A percentile compares a stretch with the other conserved stretches of the same genome.
Evolutionary conservation across 2,113 vertebrate species (phyloP).

Genomic region (Salvator merianae): DNA sequence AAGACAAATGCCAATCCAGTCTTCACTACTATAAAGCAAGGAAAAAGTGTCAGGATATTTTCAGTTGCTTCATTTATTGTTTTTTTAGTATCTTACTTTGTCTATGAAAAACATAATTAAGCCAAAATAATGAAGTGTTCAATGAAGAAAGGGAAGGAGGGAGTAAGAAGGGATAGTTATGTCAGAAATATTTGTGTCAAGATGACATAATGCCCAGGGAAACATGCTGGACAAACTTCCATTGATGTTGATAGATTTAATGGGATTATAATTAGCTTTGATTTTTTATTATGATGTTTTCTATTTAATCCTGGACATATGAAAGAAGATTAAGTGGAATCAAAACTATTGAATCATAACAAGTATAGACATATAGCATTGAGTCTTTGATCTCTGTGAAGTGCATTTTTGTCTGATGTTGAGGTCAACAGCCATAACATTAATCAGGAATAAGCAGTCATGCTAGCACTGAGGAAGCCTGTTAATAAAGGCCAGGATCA

Average conservation of each 20-base stretch:
- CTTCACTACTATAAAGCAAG: background rate
- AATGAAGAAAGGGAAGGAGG: background rate
- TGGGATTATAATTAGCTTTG: background rate
- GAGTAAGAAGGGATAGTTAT: background rate
- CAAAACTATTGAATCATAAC: too few relatives aligned
- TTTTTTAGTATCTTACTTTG: background rate
- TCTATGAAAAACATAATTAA: background rate
- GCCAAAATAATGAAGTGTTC: background rate
- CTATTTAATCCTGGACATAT: too few relatives aligned
- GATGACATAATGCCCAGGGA: background rate
- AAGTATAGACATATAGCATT: too few relatives aligned
- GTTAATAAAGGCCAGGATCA: too few relatives aligned
- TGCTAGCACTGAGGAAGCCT: too few relatives aligned
- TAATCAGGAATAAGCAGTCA: too few relatives aligned
- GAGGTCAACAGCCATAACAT: too few relatives aligned
- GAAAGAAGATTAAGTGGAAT: too few relatives aligned
- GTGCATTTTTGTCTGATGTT: too few relatives aligned
- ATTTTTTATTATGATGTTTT: background rate
- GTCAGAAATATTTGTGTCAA: background rate
- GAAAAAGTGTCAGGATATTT: background rate
- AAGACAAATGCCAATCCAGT: background rate
- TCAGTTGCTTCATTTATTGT: too few relatives aligned
- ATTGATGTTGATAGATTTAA: background rate
- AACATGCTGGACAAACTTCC: background rate
- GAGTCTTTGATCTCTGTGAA: too few relatives aligned